A percentile compares a stretch with the other conserved stretches of the same genome.
Conservation (phyloP, 2,888 invertebrate species). For the Taenaris catops region DNA sequence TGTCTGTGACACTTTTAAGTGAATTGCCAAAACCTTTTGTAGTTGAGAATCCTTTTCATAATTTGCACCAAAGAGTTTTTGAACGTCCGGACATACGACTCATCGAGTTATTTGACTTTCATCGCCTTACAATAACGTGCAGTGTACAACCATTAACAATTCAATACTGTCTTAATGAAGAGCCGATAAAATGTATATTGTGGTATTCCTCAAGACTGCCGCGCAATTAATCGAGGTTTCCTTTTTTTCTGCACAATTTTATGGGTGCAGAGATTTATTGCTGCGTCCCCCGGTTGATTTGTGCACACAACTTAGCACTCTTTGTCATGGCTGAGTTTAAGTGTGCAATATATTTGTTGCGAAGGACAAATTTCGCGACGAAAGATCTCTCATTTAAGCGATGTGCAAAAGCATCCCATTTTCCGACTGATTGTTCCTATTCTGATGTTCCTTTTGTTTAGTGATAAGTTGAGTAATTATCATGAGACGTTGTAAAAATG, state of each 20-base stretch:
- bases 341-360: slow-evolving; percentile 67
- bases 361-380: slow-evolving; percentile 57
- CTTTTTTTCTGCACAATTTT: slow-evolving; percentile 56
- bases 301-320: slow-evolving; percentile 57
- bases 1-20: slow-evolving; percentile 36
- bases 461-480: slow-evolving; percentile 7
- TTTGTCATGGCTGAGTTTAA: slow-evolving; percentile 56
- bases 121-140: slow-evolving; percentile 61
- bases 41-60: slow-evolving; percentile 38
- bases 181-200: slow-evolving; percentile 74
- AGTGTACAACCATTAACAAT: slow-evolving; percentile 67
- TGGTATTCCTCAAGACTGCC: slow-evolving; percentile 59
- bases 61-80: slow-evolving; percentile 34
- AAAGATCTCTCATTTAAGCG: slow-evolving; percentile 57
- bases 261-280: slow-evolving; percentile 62
- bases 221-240: slow-evolving; percentile 63
- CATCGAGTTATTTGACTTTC: slow-evolving; percentile 59
- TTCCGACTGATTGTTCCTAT: slow-evolving; percentile 33
- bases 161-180: slow-evolving; percentile 72
- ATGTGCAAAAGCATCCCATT: slow-evolving; percentile 45
- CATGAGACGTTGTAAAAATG: no score
- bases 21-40: slow-evolving; percentile 43
- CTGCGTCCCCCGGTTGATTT: slow-evolving; percentile 57
- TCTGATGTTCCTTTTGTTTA: slow-evolving; percentile 14
- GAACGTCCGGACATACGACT: slow-evolving; percentile 51